Percentiles rank a stretch among this genome's conserved stretches.
These are phyloP conservation scores for Catamblyrhynchus diadema DNA, from an alignment of 2,797 vertebrate species.

Conservation along the genomic window DNA sequence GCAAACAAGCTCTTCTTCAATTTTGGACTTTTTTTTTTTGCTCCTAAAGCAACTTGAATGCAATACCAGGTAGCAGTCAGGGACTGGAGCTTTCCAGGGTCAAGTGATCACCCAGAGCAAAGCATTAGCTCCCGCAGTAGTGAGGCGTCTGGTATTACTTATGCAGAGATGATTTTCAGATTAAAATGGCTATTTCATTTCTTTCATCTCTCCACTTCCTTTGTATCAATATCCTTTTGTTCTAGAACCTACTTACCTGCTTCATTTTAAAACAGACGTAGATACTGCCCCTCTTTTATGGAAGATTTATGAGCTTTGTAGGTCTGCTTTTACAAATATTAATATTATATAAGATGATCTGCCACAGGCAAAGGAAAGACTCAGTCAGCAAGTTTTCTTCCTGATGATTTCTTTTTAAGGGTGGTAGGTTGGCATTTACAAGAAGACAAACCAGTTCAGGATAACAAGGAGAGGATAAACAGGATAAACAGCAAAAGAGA, in stretches of 20 bases:
- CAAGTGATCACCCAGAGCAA: neutral
- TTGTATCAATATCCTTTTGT: conserved; percentile 12
- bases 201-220: neutral
- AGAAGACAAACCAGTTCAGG: conserved; percentile 9
- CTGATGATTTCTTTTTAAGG: conserved; percentile 2
- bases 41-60: neutral
- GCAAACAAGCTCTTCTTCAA: neutral
- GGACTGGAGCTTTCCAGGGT: neutral
- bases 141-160: neutral
- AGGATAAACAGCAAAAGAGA: conserved; percentile 28
- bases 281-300: conserved; percentile 12
- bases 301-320: conserved; percentile 50
- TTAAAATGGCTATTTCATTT: conserved; percentile 38
- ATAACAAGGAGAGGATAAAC: conserved; percentile 32
- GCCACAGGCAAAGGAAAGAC: neutral
- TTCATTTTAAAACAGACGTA: conserved; percentile 1
- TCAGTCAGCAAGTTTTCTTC: conserved; percentile 42
- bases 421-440: neutral
- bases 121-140: rapidly evolving
- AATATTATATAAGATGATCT: conserved; percentile 53
- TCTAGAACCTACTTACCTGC: conserved; percentile 27
- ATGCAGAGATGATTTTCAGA: neutral
- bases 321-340: conserved; percentile 60
- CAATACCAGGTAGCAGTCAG: neutral
- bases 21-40: neutral